A percentile compares a stretch with the other conserved stretches of the same genome.
Evolutionary conservation across 2,797 vertebrate species (phyloP).

Genomic region (Eutrigla gurnardus): DNA sequence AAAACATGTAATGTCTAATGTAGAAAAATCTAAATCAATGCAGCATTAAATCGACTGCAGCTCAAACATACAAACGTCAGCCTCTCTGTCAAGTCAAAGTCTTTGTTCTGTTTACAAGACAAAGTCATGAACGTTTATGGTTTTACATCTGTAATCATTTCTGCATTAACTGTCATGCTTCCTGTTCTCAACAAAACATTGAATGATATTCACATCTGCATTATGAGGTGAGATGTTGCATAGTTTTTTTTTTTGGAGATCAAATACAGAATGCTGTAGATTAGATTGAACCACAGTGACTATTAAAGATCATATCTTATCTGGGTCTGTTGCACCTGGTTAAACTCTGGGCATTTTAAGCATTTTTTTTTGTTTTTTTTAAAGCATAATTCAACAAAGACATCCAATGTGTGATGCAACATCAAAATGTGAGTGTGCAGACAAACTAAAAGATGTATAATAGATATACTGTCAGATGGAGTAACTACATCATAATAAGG

Average conservation of each 20-base stretch:
- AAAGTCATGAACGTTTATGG: background rate
- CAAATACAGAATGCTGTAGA: background rate
- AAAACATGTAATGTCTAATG: background rate
- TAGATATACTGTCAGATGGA: background rate
- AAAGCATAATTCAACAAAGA: background rate
- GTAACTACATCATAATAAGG: background rate
- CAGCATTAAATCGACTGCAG: background rate
- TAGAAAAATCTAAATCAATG: background rate
- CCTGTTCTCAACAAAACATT: conserved; percentile 22
- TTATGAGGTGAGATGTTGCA: background rate
- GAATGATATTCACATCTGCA: conserved; percentile 1
- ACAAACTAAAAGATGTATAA: background rate
- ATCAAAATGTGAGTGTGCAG: background rate
- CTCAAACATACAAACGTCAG: background rate
- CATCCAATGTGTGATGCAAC: background rate
- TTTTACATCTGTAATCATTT: conserved; percentile 36
- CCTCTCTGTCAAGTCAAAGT: background rate
- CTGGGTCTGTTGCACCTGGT: background rate
- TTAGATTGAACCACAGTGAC: background rate
- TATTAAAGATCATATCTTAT: background rate
- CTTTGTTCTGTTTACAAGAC: background rate
- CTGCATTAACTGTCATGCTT: conserved; percentile 44
- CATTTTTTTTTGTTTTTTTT: background rate
- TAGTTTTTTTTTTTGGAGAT: background rate
- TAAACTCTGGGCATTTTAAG: background rate